Percentiles rank a stretch among this genome's conserved stretches.
phyloP scores from a whole-genome alignment of 2,797 vertebrate species.

The Zalophus californianus region DNA sequence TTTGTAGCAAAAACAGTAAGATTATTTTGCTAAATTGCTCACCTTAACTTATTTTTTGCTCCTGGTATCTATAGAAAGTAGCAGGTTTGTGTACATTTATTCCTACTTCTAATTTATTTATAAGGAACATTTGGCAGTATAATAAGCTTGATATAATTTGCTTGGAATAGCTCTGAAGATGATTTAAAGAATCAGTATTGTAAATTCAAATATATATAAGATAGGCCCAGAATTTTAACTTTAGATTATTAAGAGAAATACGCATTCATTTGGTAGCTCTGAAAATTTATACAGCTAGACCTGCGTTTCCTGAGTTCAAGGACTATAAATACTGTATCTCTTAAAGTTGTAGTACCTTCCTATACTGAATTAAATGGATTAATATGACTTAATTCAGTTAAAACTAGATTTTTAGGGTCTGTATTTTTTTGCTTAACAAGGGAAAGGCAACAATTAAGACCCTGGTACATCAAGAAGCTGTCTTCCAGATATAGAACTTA shows the following conservation, averaged over 20 bases:
- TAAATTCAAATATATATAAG: slow-evolving; percentile 54
- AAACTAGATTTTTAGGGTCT: background rate
- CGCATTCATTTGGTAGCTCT: background rate
- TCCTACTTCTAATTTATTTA: slow-evolving; percentile 8
- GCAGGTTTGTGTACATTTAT: background rate
- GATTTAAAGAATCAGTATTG: background rate
- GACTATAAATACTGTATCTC: background rate
- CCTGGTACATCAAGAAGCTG: background rate
- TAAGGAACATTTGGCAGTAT: background rate
- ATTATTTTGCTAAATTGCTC: background rate
- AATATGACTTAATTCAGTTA: background rate
- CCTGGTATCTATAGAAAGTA: background rate
- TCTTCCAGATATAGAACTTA: background rate
- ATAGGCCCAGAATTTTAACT: background rate
- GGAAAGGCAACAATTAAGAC: background rate
- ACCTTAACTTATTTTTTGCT: slow-evolving; percentile 3
- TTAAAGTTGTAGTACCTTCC: slow-evolving; percentile 6
- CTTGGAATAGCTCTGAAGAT: slow-evolving; percentile 15
- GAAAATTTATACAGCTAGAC: background rate
- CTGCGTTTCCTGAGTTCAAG: background rate
- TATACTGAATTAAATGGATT: background rate
- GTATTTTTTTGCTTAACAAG: background rate
- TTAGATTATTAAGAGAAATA: slow-evolving; percentile 42
- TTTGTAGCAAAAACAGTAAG: slow-evolving; percentile 69
- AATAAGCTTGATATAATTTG: slow-evolving; percentile 42